Evolutionary conservation across 2,888 invertebrate species (phyloP), one percentile per base, ranked within the genome.

Genomic region (Drosophila melanosoma): DNA sequence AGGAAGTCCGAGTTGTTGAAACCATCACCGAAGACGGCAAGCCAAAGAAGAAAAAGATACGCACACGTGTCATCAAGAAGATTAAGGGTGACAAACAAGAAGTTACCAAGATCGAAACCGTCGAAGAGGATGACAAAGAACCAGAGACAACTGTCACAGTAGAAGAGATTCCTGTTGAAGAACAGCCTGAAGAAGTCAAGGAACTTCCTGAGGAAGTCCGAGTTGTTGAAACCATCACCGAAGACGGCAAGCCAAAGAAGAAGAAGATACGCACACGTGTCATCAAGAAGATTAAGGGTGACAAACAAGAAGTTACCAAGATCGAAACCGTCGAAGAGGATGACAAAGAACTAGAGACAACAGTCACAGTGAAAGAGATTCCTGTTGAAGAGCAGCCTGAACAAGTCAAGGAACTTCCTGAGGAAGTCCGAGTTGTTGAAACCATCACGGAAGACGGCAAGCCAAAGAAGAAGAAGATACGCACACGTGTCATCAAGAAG

Each of bases 251-350:
- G 35, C 76, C 76, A 0, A 79, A 66, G 51, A 79, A 76, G 63
- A 79, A 70, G 63, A 79, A 70, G 70, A 79, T 79, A 10, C 76
- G 79, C 15, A 79, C 79, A n/a, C 79, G 79, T 7, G 64, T 79
- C 2, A 79, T 79, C 59, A 79, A 79, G 49, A 79, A 79, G 68
- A 57, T 71, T 20, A 79, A 77, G 70, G 78, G 78, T 17, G 74
- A 66, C 51, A 78, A 74, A n/a, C 78, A 78, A 60, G 78, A 78
- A 48, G 69, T 79, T 23, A 79, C 78, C n/a, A 79, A 74, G 58
- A 79, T 79, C 26, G 78, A 79, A 66, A 79, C 78, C 15, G 64
- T 79, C 35, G 78, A 79, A 20, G 78, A 79, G 20, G 78, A 78
- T 42, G 78, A 69, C 36, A 74, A 78, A 11, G 48, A 42, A 29